These are phyloP conservation scores for Aphelenchoides bicaudatus DNA, from an alignment of 2,888 invertebrate genomes.

Conservation along the genomic window DNA sequence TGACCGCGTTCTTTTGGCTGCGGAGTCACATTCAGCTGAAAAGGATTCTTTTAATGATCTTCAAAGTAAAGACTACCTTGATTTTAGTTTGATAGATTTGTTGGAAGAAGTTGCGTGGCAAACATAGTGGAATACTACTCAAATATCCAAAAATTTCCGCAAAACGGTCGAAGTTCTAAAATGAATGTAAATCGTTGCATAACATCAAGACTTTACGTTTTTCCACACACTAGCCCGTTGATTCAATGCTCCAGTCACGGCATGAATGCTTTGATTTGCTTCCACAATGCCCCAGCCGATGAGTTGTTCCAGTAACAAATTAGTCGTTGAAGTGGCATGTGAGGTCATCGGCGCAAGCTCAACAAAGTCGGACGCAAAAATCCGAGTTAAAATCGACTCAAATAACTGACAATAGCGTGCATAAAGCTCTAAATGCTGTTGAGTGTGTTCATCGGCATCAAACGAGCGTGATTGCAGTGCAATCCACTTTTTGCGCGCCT, in stretches of 20 bases:
- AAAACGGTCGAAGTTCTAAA: constrained; percentile 24
- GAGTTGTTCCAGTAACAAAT: not conserved
- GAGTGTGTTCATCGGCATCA: constrained; percentile 33
- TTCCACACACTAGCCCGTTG: constrained; percentile 1
- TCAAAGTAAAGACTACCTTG: constrained; percentile 22
- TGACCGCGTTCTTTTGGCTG: constrained; percentile 30
- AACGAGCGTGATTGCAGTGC: constrained; percentile 26
- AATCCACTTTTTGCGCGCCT: constrained; percentile 24
- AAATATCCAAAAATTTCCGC: constrained; percentile 23
- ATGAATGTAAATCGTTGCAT: not conserved
- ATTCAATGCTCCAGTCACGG: constrained; percentile 1
- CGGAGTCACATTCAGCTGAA: constrained; percentile 30
- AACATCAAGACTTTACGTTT: constrained; percentile 5
- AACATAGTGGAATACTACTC: constrained; percentile 21
- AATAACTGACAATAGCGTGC: constrained; percentile 5
- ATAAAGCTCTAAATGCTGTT: constrained; percentile 24
- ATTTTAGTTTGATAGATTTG: constrained; percentile 28
- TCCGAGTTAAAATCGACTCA: not conserved
- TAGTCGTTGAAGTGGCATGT: not conserved
- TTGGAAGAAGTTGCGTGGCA: constrained; percentile 37
- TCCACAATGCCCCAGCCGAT: constrained; percentile 14
- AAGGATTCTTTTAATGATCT: not conserved
- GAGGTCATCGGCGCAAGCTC: not conserved
- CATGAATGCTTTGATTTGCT: not conserved
- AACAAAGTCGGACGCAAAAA: not conserved